Evolutionary conservation across 2,888 invertebrate species (phyloP).

Genomic region (Caenorhabditis afra): DNA sequence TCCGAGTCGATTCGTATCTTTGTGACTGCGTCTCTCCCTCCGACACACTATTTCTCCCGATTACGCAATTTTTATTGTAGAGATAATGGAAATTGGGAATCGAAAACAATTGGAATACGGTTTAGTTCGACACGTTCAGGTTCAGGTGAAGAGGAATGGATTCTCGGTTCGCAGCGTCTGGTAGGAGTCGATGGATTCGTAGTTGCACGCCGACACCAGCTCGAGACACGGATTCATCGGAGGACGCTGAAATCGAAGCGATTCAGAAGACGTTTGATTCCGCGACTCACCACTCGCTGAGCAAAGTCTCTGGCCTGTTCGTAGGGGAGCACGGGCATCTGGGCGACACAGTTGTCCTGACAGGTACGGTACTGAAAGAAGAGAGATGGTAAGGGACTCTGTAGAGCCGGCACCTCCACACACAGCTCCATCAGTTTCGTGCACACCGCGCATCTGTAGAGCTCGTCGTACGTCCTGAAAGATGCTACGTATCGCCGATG

Average conservation of each 20-base stretch:
- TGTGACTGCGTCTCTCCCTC: conserved; percentile 10
- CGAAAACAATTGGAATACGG: background rate
- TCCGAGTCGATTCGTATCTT: conserved; percentile 21
- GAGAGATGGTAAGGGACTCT: background rate
- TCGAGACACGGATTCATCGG: conserved; percentile 42
- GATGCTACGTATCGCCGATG: background rate
- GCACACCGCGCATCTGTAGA: conserved; percentile 7
- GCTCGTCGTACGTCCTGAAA: conserved; percentile 29
- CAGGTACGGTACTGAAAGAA: conserved; percentile 33
- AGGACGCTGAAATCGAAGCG: conserved; percentile 23
- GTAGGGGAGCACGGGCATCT: conserved; percentile 42
- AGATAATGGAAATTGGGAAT: background rate
- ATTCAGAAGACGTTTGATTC: no score
- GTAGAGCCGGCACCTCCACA: conserved; percentile 12
- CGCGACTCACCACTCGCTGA: conserved; percentile 15
- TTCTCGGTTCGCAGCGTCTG: conserved; percentile 32
- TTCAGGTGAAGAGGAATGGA: conserved; percentile 35
- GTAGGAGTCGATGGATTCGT: conserved; percentile 39
- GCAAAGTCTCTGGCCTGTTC: conserved; percentile 19
- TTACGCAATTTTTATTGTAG: conserved; percentile 8
- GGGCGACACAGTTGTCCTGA: conserved; percentile 29
- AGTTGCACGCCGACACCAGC: conserved; percentile 40
- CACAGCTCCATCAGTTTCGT: conserved; percentile 22
- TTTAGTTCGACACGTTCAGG: background rate
- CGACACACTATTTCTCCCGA: conserved; percentile 6